Evolutionary conservation across 2,113 vertebrate genomes (phyloP).

Genomic region (Tiliqua scincoides): DNA sequence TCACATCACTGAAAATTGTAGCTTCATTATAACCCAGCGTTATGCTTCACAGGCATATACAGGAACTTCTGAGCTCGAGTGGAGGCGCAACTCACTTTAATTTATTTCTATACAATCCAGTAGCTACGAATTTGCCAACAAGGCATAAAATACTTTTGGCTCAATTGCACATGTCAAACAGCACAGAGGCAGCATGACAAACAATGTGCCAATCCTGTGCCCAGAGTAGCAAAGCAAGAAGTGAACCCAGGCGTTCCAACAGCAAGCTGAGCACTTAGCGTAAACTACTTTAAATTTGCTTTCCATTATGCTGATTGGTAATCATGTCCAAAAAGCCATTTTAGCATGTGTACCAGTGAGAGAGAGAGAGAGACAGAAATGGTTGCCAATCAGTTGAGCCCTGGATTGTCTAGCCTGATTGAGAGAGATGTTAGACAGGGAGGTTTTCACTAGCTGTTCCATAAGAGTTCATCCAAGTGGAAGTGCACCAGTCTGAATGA

Average conservation of each 20-base stretch:
- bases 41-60: slow-evolving; percentile 18
- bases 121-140: background rate
- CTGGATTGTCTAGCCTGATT: no score
- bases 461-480: no score
- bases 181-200: background rate
- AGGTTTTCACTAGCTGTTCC: no score
- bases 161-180: background rate
- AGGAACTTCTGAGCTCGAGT: slow-evolving; percentile 37
- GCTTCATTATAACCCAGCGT: slow-evolving; percentile 42
- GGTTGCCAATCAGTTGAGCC: no score
- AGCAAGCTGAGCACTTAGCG: background rate
- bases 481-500: no score
- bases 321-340: background rate
- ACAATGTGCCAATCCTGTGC: background rate
- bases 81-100: background rate
- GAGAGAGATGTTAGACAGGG: no score
- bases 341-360: no score
- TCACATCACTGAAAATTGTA: slow-evolving; percentile 43
- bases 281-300: background rate
- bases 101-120: slow-evolving; percentile 28
- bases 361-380: no score
- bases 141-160: background rate
- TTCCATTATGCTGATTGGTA: background rate
- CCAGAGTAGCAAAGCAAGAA: background rate
- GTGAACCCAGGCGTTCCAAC: background rate